phyloP scores from a whole-genome alignment of 2,113 vertebrate genomes.

The Heterotilapia buettikoferi region DNA sequence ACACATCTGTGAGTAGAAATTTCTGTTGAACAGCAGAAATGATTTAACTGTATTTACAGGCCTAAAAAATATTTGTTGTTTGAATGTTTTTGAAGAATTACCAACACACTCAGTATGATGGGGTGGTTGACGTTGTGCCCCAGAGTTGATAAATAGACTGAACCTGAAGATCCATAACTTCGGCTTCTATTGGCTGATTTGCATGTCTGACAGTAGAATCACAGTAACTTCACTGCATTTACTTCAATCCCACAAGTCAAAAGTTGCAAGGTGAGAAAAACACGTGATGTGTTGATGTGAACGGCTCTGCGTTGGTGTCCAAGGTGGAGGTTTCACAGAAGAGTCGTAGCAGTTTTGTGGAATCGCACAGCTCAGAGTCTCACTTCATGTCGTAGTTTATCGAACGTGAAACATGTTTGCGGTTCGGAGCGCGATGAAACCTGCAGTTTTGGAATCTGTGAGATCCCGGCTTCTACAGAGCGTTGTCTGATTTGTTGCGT shows the following conservation, averaged over 20 bases:
- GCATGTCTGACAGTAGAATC: not conserved
- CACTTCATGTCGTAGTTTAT: not conserved
- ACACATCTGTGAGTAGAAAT: not conserved
- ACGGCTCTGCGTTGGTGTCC: not conserved
- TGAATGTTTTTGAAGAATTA: not conserved
- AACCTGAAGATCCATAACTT: not conserved
- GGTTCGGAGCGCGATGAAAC: not conserved
- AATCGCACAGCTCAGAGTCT: too few species aligned
- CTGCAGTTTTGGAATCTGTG: too few species aligned
- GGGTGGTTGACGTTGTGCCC: not conserved
- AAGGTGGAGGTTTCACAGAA: fast-evolving
- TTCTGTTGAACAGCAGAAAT: not conserved
- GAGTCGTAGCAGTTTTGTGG: fast-evolving
- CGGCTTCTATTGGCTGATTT: not conserved
- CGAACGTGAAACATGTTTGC: not conserved
- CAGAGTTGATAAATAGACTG: fast-evolving
- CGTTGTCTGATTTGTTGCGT: fast-evolving
- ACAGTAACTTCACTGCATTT: not conserved
- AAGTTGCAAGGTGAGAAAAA: not conserved
- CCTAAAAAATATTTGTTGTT: not conserved
- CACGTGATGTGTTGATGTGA: fast-evolving
- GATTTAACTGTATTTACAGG: not conserved
- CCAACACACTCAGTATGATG: not conserved
- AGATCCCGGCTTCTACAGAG: not conserved
- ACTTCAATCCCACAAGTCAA: not conserved